Conservation (phyloP, 2,797 vertebrate genomes). For the Delichon dasypus region DNA sequence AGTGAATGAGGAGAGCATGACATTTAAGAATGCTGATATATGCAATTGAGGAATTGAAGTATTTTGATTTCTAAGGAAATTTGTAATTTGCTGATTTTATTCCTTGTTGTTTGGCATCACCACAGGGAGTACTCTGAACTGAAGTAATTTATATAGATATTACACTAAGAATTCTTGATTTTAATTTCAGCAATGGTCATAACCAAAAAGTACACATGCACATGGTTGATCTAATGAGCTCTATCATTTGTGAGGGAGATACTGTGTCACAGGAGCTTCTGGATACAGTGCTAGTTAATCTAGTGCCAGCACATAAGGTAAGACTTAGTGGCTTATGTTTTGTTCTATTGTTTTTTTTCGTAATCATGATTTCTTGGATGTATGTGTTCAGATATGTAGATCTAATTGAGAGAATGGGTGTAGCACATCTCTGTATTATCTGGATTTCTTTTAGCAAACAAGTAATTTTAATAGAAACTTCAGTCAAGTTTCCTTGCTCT, state of each 20-base stretch:
- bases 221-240: constrained; percentile 99
- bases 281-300: constrained; percentile 95
- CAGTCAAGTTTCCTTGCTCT: background rate
- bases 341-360: background rate
- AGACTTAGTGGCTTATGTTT: background rate
- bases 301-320: constrained; percentile 98
- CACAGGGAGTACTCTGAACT: background rate
- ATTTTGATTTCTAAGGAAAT: background rate
- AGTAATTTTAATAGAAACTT: background rate
- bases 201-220: constrained; percentile 99
- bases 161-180: constrained; percentile 23
- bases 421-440: background rate
- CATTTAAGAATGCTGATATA: background rate
- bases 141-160: background rate
- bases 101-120: background rate
- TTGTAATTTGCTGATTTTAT: background rate
- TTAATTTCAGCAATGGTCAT: constrained; percentile 91
- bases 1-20: background rate
- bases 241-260: constrained; percentile 97
- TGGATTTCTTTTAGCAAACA: background rate
- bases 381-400: background rate
- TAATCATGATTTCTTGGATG: background rate
- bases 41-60: background rate
- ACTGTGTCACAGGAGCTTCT: constrained; percentile 96
- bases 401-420: background rate